These are phyloP conservation scores for Torymus aiolomorphi DNA, from an alignment of 2,888 invertebrate genomes.

Conservation along the genomic window DNA sequence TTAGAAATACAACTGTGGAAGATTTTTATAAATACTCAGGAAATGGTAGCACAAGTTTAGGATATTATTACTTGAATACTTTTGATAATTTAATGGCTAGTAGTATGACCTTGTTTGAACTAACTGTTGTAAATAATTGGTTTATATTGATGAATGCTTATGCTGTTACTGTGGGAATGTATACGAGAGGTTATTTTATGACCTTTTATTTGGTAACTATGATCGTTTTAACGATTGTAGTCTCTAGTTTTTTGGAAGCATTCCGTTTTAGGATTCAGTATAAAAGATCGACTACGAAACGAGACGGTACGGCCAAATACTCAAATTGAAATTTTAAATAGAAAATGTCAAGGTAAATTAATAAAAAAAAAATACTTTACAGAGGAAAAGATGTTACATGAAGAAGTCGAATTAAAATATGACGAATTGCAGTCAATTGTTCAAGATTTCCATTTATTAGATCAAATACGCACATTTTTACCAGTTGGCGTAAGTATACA, in stretches of 20 bases:
- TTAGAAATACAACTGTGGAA: constrained; percentile 89
- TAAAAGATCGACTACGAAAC: constrained; percentile 86
- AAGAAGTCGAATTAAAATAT: constrained; percentile 85
- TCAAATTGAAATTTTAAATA: constrained; percentile 6
- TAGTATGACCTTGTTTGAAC: constrained; percentile 89
- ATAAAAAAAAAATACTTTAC: constrained; percentile 60
- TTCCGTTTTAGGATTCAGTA: constrained; percentile 93
- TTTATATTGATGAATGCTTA: constrained; percentile 94
- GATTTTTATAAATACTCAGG: constrained; percentile 86
- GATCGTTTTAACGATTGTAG: constrained; percentile 93
- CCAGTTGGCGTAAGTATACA: constrained; percentile 76
- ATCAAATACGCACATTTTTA: constrained; percentile 76
- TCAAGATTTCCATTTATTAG: constrained; percentile 77
- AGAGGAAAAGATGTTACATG: constrained; percentile 87
- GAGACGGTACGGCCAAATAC: constrained; percentile 79
- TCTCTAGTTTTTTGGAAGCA: constrained; percentile 91
- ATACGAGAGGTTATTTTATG: constrained; percentile 91
- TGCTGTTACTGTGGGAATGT: constrained; percentile 83
- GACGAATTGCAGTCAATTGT: constrained; percentile 80
- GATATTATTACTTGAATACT: constrained; percentile 92
- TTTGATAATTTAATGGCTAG: constrained; percentile 88
- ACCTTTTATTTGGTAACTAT: constrained; percentile 91
- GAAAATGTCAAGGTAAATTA: constrained; percentile 13
- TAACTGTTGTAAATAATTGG: constrained; percentile 95
- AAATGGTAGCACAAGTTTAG: constrained; percentile 83